phyloP scores from a whole-genome alignment of 2,797 vertebrate genomes.

The Prionace glauca region DNA sequence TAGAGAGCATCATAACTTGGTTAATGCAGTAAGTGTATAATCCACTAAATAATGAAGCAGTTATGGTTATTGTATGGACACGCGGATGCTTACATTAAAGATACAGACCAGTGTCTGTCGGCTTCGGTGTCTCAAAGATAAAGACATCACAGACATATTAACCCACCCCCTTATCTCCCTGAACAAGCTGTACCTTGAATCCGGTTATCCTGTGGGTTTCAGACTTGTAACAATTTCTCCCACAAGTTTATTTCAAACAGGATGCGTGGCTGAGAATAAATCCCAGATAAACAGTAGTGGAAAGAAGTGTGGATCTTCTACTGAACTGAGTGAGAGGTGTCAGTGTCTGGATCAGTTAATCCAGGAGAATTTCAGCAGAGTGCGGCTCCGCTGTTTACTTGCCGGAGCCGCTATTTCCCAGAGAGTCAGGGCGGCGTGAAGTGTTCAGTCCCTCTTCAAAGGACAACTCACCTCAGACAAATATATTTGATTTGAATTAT shows the following conservation, averaged over 20 bases:
- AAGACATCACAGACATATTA: background rate
- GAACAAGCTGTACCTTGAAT: background rate
- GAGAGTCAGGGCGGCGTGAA: background rate
- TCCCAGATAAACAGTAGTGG: background rate
- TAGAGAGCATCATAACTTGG: background rate
- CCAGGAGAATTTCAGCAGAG: background rate
- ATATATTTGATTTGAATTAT: no score
- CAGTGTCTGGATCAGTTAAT: background rate
- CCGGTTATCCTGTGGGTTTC: background rate
- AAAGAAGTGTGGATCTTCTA: background rate
- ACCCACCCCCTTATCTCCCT: background rate
- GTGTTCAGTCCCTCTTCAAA: no score
- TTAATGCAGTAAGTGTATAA: background rate
- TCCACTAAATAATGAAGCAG: background rate
- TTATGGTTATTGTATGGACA: background rate
- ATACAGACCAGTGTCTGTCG: background rate
- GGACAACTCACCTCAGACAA: background rate
- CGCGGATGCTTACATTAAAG: background rate
- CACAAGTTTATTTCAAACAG: background rate
- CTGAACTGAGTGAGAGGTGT: background rate
- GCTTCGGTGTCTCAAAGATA: background rate
- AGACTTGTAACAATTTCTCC: background rate
- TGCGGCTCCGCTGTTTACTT: no score
- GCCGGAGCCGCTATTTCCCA: background rate
- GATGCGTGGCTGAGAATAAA: background rate